Base-by-base conservation (phyloP, 2,113 vertebrate species). In the Rhinichthys klamathensis region DNA sequence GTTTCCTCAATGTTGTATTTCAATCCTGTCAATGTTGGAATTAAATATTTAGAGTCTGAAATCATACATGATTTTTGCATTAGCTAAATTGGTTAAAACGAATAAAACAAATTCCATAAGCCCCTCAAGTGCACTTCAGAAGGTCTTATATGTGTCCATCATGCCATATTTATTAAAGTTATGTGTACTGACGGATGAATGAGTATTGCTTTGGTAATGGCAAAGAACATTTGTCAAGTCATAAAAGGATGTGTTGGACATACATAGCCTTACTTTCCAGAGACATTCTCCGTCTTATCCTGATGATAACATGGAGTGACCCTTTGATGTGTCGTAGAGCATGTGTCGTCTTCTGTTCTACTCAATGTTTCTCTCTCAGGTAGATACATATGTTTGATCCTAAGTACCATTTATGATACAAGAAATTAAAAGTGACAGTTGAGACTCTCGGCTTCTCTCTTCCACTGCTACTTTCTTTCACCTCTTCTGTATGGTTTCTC, bases 81-180 rank as follows among this genome's bases (percentile, higher is more conserved):
- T 94, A 94, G 93, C 90, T 90, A 92, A 92, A 95, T 94, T 95
- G 93, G 91, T 92, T 93, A 92, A 93, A 92, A 93, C 90, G 88
- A 92, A 92, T 90, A 90, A 91, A 93, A 93, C 91, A 89, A 92
- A 93, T 91, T 94, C 83, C 88, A 90, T 88, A 87, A 90, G 88
- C 60, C 44, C 16, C 15, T 30, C 74, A 49, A 54, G 72, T 85
- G 84, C 63, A 70, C 46, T 82, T 83, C 3, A 67, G 63, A 70
- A 83, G 72, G 60, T 78, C 54, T 25, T 86, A 41, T 85, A 79
- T 81, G 85, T 84, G 70, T 67, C 27, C 75, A 61, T 86, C 69
- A 73, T 46, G 82, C 3, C 44, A 23, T 84, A 44, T 84, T 69
- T 77, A 27, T 77, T 63, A 65, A 44, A 72, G 77, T 27, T 84